phyloP scores from a whole-genome alignment of 2,113 vertebrate species.

The Phalacrocorax pelagicus region DNA sequence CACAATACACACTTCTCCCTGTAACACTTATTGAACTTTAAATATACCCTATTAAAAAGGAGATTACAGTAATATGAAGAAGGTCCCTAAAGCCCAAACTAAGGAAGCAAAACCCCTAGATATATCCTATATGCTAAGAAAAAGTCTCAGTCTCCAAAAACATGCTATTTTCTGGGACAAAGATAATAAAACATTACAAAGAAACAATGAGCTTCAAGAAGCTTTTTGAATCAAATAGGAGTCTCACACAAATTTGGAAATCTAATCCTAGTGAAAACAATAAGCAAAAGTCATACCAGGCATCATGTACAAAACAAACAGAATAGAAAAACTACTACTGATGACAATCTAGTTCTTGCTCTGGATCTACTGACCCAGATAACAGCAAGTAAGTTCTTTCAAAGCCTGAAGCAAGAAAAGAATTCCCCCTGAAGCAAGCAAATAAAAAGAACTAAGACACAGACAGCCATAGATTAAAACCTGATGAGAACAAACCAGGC shows the following conservation, averaged over 20 bases:
- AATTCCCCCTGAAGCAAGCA: neutral
- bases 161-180: neutral
- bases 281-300: neutral
- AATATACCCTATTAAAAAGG: neutral
- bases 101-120: neutral
- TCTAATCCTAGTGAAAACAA: neutral
- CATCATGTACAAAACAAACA: neutral
- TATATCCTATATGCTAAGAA: neutral
- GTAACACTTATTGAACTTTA: neutral
- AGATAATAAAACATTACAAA: neutral
- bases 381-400: neutral
- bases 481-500: neutral
- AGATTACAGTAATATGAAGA: neutral
- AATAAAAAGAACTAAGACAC: neutral
- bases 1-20: accelerated
- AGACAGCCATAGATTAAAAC: neutral
- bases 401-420: neutral
- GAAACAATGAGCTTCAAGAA: neutral
- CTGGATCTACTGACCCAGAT: neutral
- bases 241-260: neutral
- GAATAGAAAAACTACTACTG: neutral
- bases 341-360: neutral
- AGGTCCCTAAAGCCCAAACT: neutral
- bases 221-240: neutral
- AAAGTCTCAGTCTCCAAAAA: neutral